Conservation (phyloP, 2,888 invertebrate species). For the Vanessa cardui region DNA sequence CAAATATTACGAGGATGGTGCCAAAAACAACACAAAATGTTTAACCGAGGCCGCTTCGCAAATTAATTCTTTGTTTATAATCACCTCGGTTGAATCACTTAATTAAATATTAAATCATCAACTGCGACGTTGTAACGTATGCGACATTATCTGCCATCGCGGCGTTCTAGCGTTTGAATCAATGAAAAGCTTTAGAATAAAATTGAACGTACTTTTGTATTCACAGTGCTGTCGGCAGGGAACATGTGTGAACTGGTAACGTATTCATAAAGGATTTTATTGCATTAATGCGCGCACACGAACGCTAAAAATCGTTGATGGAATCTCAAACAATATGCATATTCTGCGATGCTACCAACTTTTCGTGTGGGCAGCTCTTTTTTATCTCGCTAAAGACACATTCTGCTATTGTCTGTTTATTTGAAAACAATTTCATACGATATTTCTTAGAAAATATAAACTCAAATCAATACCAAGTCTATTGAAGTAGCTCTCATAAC, state of each 20-base stretch:
- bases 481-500: too few species aligned
- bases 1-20: slow-evolving; percentile 35
- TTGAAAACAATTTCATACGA: not conserved
- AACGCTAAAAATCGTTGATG: slow-evolving; percentile 48
- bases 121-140: not conserved
- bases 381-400: not conserved
- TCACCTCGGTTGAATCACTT: slow-evolving; percentile 28
- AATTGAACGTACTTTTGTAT: not conserved
- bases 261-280: slow-evolving; percentile 57
- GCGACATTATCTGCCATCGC: not conserved
- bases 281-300: slow-evolving; percentile 74
- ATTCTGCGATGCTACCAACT: slow-evolving; percentile 15
- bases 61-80: slow-evolving; percentile 29
- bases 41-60: slow-evolving; percentile 28
- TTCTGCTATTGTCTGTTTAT: too few species aligned
- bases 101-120: slow-evolving; percentile 36
- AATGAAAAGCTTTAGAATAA: slow-evolving; percentile 4
- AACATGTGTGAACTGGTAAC: slow-evolving; percentile 50
- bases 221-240: slow-evolving; percentile 10
- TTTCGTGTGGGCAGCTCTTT: not conserved
- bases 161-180: not conserved
- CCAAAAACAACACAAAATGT: slow-evolving; percentile 38
- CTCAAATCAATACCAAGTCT: too few species aligned
- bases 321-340: slow-evolving; percentile 47
- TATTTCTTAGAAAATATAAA: not conserved